Conservation (phyloP, 2,797 vertebrate species). For the Micrastur ruficollis region DNA sequence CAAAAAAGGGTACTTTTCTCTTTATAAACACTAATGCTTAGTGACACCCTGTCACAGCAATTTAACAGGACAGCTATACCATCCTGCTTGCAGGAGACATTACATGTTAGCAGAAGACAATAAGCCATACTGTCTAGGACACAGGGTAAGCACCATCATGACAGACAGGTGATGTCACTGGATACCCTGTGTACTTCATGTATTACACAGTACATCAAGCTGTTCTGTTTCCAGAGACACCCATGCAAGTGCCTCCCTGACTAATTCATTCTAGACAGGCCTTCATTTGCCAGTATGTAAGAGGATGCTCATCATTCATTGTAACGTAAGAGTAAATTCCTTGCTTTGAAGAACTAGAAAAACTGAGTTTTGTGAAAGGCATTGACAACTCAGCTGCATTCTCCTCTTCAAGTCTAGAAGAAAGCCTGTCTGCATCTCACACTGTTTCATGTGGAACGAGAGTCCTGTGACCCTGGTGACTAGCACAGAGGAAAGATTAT, state of each 20-base stretch:
- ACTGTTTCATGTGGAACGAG: background rate
- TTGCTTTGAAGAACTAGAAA: background rate
- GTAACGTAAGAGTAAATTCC: background rate
- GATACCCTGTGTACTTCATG: background rate
- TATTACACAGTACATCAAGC: background rate
- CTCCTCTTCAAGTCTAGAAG: background rate
- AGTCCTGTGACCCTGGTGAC: background rate
- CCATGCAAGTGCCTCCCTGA: background rate
- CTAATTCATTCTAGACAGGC: background rate
- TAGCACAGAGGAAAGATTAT: conserved; percentile 32
- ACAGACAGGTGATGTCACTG: background rate
- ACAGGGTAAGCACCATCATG: background rate
- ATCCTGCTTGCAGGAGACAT: background rate
- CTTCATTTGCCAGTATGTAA: background rate
- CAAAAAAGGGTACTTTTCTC: background rate
- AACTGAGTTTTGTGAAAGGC: background rate
- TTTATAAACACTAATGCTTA: background rate
- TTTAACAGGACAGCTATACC: background rate
- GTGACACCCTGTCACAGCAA: background rate
- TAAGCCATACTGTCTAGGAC: background rate
- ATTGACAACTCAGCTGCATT: rapidly evolving
- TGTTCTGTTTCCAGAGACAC: background rate
- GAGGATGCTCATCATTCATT: background rate
- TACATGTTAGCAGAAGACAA: background rate
- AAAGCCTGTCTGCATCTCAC: background rate